Evolutionary conservation across 2,888 invertebrate species (phyloP), one percentile per base, ranked within the genome.

Genomic region (Dasypogon diadema): DNA sequence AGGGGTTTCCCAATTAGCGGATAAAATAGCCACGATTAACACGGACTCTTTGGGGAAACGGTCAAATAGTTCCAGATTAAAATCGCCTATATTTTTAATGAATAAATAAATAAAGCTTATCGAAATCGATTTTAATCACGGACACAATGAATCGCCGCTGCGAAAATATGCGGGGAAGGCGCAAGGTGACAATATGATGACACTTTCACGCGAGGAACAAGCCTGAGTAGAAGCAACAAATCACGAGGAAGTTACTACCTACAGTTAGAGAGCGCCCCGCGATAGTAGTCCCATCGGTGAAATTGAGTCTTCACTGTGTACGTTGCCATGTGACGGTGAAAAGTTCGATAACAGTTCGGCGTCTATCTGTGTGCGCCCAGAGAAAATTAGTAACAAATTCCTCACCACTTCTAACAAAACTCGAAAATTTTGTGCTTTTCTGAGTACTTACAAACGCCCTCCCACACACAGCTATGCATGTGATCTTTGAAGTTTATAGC

Each of bases 151-250:
- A 30, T 30, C 30, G 8, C 30, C 8, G 30, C 30, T 5, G 30
- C 30, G 30, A 42, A 42, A 42, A 42, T 42, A 42, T 42, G n/a
- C 42, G 42, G n/a, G n/a, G 42, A 12, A 42, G 51, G 22, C 70
- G 34, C 3, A 51, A 48, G 34, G 34, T 34, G 70, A 46, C 18
- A 42, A 10, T 34, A 22, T 70, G 30, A 14, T 8, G 54, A 26
- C 51, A 70, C 48, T 70, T 70, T 54, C 51, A n/a, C 70, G 54
- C 70, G 54, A 54, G 34, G 14, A 70, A n/a, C 54, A 54, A 54
- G 54, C 54, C 70, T 70, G 14, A 54, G 70, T 2, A 54, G 26
- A 21, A 21, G 14, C 24, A 21, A 26, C 24, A 14, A 30, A 70
- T 70, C 54, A 70, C 54, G 70, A 70, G 54, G 56, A 30, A 46